Percentiles rank a stretch among this genome's conserved stretches.
These are phyloP conservation scores for Daphoenositta chrysoptera DNA, from an alignment of 2,113 vertebrate species.

Conservation along the genomic window DNA sequence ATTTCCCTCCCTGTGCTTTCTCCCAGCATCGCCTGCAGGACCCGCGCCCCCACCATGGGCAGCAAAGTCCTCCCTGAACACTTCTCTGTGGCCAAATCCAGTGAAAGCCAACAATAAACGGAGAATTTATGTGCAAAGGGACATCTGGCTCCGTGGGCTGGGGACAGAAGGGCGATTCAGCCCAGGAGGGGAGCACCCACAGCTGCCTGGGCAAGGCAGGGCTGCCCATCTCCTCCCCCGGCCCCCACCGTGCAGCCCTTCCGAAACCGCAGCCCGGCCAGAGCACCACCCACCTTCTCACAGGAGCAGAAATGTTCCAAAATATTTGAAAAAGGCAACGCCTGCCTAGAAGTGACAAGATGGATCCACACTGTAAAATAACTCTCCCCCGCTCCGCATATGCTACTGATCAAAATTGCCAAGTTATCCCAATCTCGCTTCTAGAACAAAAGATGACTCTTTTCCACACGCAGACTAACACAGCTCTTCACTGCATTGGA, in stretches of 20 bases:
- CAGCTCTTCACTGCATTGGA: neutral
- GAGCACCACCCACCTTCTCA: neutral
- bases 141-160: neutral
- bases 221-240: fast-evolving
- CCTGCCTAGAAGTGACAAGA: neutral
- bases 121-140: neutral
- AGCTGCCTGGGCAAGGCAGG: neutral
- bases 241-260: fast-evolving
- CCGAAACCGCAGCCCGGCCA: neutral
- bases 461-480: neutral
- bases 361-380: neutral
- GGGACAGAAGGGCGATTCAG: conserved; percentile 34
- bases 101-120: neutral
- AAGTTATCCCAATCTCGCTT: neutral
- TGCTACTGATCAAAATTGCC: conserved; percentile 30
- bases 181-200: neutral
- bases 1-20: neutral
- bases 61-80: neutral
- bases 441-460: conserved; percentile 46
- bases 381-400: neutral
- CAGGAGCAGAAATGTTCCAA: neutral
- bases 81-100: neutral
- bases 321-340: neutral
- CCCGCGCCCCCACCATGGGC: fast-evolving
- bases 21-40: neutral